Evolutionary conservation across 2,797 vertebrate species (phyloP).

Genomic region (Bradypus variegatus): DNA sequence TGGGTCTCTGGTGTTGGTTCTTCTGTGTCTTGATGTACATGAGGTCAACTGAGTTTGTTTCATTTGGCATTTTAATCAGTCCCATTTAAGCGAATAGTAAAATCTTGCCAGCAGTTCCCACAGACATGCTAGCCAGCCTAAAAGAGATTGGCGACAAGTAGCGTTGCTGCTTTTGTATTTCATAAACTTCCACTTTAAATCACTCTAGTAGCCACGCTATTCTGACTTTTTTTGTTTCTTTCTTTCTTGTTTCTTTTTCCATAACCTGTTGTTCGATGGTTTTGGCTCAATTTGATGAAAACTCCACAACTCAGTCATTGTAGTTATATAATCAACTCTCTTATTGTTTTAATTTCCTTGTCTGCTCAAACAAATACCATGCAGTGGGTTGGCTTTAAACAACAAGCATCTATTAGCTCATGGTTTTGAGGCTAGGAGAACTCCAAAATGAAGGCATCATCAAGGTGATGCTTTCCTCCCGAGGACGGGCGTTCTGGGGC

Average conservation of each 20-base stretch:
- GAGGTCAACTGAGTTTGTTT: neutral
- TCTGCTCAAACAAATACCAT: no score
- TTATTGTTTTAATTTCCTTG: no score
- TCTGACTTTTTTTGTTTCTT: neutral
- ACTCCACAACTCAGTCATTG: rapidly evolving
- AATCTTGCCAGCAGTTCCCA: rapidly evolving
- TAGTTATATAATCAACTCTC: rapidly evolving
- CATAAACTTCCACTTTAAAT: no score
- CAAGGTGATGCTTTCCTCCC: no score
- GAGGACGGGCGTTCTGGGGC: no score
- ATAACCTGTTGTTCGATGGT: rapidly evolving
- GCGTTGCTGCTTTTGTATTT: neutral
- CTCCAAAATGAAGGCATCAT: no score
- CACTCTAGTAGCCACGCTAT: neutral
- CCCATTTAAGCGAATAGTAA: rapidly evolving
- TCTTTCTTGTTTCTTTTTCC: neutral
- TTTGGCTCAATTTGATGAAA: neutral
- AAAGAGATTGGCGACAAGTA: no score
- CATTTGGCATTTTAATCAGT: rapidly evolving
- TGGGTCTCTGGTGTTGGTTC: rapidly evolving
- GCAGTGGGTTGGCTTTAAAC: no score
- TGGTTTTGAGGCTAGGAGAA: no score
- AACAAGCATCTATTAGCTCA: no score
- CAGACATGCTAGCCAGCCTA: neutral
- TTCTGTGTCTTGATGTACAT: rapidly evolving